phyloP scores from a whole-genome alignment of 2,797 vertebrate species.

The Brachyalestes nurse region DNA sequence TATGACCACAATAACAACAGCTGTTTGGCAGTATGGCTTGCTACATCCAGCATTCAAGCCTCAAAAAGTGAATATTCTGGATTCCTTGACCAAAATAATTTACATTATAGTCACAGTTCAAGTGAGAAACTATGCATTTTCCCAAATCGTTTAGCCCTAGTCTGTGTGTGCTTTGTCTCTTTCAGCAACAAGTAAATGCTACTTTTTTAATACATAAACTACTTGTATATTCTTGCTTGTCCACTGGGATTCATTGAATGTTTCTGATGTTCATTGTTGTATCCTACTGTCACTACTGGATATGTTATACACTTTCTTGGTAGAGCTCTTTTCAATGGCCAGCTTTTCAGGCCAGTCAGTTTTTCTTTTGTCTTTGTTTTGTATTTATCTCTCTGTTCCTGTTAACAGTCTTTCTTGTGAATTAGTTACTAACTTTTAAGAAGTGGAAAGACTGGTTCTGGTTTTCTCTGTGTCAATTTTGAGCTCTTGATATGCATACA shows the following conservation, averaged over 20 bases:
- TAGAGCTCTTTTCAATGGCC: neutral
- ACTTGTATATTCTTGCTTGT: slow-evolving; percentile 10
- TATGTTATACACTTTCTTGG: neutral
- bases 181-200: neutral
- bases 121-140: too few relatives aligned
- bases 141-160: too few relatives aligned
- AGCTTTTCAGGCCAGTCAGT: neutral
- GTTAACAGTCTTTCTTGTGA: neutral
- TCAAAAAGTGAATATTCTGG: too few relatives aligned
- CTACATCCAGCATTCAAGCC: too few relatives aligned
- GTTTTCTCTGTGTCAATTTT: slow-evolving; percentile 25
- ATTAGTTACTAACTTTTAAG: neutral
- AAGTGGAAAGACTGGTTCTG: slow-evolving; percentile 46
- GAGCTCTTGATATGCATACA: slow-evolving; percentile 25
- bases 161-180: neutral
- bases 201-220: slow-evolving; percentile 6
- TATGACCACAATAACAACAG: too few relatives aligned
- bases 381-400: neutral
- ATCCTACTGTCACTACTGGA: neutral
- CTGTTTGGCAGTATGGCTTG: too few relatives aligned
- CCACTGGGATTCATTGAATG: neutral
- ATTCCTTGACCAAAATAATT: neutral
- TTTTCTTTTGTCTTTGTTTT: neutral
- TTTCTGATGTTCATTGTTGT: neutral
- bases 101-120: neutral